These are phyloP conservation scores for Archips xylosteana DNA, from an alignment of 2,888 invertebrate species.

Conservation along the genomic window DNA sequence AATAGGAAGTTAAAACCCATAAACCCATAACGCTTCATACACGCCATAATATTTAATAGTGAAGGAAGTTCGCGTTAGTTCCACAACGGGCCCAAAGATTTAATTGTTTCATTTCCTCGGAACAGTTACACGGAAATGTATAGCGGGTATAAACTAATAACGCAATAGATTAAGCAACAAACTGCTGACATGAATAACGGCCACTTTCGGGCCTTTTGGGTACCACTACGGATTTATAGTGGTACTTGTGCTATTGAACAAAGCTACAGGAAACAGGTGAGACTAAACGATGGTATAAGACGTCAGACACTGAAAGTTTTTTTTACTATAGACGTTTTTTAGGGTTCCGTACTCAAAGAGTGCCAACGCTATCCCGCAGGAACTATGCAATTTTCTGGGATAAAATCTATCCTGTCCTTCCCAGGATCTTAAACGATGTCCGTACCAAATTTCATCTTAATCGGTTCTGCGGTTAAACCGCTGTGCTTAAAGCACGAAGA, in stretches of 20 bases:
- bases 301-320: too few relatives aligned
- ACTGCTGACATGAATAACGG: conserved; percentile 37
- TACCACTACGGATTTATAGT: not conserved
- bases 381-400: too few relatives aligned
- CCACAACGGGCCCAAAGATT: conserved; percentile 27
- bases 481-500: too few relatives aligned
- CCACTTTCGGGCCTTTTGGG: conserved; percentile 9
- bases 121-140: conserved; percentile 31
- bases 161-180: conserved; percentile 38
- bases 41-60: conserved; percentile 2
- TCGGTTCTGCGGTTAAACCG: too few relatives aligned
- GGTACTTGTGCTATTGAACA: not conserved
- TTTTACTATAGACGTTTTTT: too few relatives aligned
- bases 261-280: not conserved
- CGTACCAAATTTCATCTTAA: too few relatives aligned
- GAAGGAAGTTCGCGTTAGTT: conserved; percentile 24
- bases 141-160: conserved; percentile 26
- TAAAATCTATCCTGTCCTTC: too few relatives aligned
- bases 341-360: too few relatives aligned
- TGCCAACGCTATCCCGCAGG: too few relatives aligned
- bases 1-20: conserved; percentile 3
- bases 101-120: conserved; percentile 42
- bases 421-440: too few relatives aligned
- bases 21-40: not conserved
- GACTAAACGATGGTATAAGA: not conserved